Percentiles rank a stretch among this genome's conserved stretches.
Conservation (phyloP, 2,888 invertebrate genomes). For the Bombylius discolor region DNA sequence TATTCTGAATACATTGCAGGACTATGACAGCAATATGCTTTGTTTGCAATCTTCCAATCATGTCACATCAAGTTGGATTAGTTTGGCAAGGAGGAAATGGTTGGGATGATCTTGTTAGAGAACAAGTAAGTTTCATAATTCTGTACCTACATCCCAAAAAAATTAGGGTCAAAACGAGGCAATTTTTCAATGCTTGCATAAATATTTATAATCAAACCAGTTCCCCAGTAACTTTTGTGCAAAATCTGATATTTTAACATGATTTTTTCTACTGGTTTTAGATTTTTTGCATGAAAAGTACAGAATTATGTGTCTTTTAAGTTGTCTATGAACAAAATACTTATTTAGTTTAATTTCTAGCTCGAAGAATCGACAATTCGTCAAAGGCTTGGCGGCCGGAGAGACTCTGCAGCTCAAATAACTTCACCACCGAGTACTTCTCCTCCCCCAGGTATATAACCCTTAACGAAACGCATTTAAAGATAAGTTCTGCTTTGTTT, state of each 20-base stretch:
- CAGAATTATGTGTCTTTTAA: no score
- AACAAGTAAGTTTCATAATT: slow-evolving; percentile 42
- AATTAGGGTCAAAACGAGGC: no score
- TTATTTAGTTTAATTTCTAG: slow-evolving; percentile 9
- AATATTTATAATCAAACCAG: no score
- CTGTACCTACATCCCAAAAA: no score
- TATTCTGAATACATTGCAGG: slow-evolving; percentile 41
- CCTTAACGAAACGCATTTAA: neutral
- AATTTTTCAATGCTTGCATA: no score
- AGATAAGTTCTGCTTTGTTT: slow-evolving; percentile 4
- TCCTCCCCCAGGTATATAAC: slow-evolving; percentile 38
- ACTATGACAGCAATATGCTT: slow-evolving; percentile 91
- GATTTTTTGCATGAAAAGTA: no score
- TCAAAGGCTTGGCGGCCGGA: slow-evolving; percentile 69
- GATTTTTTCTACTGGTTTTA: no score
- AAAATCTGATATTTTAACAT: neutral
- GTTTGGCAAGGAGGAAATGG: slow-evolving; percentile 91
- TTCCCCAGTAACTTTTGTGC: neutral
- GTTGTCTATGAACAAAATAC: neutral
- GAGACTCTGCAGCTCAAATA: slow-evolving; percentile 87
- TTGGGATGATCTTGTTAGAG: slow-evolving; percentile 84
- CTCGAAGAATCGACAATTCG: slow-evolving; percentile 72
- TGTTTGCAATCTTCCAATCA: slow-evolving; percentile 89
- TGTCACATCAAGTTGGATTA: slow-evolving; percentile 86
- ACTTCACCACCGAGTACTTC: slow-evolving; percentile 73